Base-by-base conservation (phyloP, 2,888 invertebrate species). In the Andrena marginata region DNA sequence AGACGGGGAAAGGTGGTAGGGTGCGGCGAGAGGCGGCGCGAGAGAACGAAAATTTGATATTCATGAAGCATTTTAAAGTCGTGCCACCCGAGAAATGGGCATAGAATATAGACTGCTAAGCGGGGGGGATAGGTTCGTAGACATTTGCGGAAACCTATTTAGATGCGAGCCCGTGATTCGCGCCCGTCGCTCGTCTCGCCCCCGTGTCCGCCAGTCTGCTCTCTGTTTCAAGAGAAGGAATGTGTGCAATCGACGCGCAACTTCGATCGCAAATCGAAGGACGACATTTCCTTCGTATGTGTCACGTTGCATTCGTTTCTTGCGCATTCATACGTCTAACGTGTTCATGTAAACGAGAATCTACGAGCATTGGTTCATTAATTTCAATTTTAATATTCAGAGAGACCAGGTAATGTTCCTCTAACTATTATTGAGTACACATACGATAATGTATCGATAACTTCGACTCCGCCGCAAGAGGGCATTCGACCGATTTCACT, bases 41-140 rank as follows among this genome's bases (percentile, higher is more conserved):
- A 77, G 85, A 82, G 87, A 86, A 82, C 69, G 86, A 88, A 90
- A 89, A 91, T 90, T 91, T 90, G 88, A 91, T 90, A 91, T 91
- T 91, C 91, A 91, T 91, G 91, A 90, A 89, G 89, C 89, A 90
- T 91, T 91, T 91, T 91, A 90, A 89, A 91, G 87, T 89, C 89
- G 85, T 87, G 87, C 85, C 86, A 75, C 77, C 76, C 72, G 82
- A 80, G 85, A 84, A 85, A 86, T 88, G 81, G 83, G 77, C 85
- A 89, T 70, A 77, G 79, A 86, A 77, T 82, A 62, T 88, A 85
- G 81, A 81, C 77, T 81, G 84, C 84, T 86, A 87, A 85, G 79
- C 70, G 51, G 76, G 76, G 77, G 74, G 76, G 77, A 74, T 80
- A 85, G 82, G 85, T 74, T 82, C 84, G 87, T 85, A 85, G 84